Evolutionary conservation across 2,888 invertebrate genomes (phyloP), one percentile per base, ranked within the genome.

Genomic region (Trachelus stipa): DNA sequence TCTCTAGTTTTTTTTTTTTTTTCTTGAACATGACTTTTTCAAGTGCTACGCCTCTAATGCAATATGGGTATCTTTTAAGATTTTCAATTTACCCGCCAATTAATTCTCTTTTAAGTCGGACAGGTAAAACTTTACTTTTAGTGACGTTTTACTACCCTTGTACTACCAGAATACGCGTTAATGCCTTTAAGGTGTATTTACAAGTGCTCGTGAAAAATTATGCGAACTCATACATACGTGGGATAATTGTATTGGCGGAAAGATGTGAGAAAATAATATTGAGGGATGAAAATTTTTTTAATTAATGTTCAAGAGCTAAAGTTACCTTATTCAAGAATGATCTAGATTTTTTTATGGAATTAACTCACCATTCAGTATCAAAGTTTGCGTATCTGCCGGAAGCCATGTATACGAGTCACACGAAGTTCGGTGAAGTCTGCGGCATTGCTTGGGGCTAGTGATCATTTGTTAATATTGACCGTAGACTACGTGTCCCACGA

Each of bases 391-490:
- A 23, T 40, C 23, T 15, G 40, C 40, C 40, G 69, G 33, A 31
- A 30, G 31, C 30, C 31, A 12, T 12, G 69, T 73, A 79, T 75
- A 78, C 81, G 33, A 75, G 40, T 78, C 79, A 80, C 81, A 79
- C 79, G 76, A 35, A 73, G n/a, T 74, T 80, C 74, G 68, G 76
- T 76, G 73, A 78, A 81, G 77, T 79, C 77, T 34, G 76, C 79
- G 31, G 77, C 73, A 73, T 68, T 74, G 76, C 74, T 74, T 31
- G 69, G 12, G 77, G 69, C 69, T 69, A 2, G 74, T 33, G 75
- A 82, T 79, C 80, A 80, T 79, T 82, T 81, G 81, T 79, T 81
- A 78, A 81, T 80, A 77, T 82, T 80, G 80, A 79, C 77, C 68
- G 76, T 74, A 77, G 78, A 75, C 69, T 81, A 77, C 76, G 77